A percentile compares a stretch with the other conserved stretches of the same genome.
Conservation (phyloP, 2,797 vertebrate genomes). For the Jordanella pulchra region DNA sequence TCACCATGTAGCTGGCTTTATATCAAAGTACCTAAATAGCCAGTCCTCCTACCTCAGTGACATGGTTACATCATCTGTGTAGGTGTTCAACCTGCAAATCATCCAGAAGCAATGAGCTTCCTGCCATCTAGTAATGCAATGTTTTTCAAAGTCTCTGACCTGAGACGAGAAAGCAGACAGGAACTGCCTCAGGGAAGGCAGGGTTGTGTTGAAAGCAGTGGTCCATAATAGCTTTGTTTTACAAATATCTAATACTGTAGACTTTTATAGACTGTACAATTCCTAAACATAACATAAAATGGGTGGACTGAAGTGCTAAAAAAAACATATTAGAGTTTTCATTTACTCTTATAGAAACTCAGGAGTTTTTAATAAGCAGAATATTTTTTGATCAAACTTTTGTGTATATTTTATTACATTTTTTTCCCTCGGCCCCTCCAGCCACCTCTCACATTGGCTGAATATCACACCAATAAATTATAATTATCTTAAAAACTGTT, state of each 20-base stretch:
- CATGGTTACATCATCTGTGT: constrained; percentile 64
- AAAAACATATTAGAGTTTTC: background rate
- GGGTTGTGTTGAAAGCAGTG: constrained; percentile 23
- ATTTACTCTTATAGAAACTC: background rate
- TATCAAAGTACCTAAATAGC: constrained; percentile 47
- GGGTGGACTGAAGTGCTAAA: background rate
- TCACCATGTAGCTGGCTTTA: constrained; percentile 30
- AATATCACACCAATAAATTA: too few species aligned
- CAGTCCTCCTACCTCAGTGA: constrained; percentile 48
- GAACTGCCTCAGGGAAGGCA: constrained; percentile 34
- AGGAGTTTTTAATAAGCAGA: background rate
- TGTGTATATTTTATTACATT: background rate
- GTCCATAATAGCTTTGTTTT: background rate
- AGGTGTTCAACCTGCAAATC: constrained; percentile 59
- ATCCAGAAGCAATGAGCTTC: constrained; percentile 43
- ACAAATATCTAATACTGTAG: background rate
- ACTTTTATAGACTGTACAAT: background rate
- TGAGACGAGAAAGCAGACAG: constrained; percentile 34
- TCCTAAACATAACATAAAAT: background rate
- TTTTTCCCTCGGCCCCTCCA: too few species aligned
- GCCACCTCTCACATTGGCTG: too few species aligned
- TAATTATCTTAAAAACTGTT: too few species aligned
- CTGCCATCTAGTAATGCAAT: constrained; percentile 38
- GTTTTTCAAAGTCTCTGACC: constrained; percentile 44
- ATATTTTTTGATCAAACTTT: background rate